Evolutionary conservation across 2,888 invertebrate species (phyloP).

Genomic region (Phaedon cochleariae): DNA sequence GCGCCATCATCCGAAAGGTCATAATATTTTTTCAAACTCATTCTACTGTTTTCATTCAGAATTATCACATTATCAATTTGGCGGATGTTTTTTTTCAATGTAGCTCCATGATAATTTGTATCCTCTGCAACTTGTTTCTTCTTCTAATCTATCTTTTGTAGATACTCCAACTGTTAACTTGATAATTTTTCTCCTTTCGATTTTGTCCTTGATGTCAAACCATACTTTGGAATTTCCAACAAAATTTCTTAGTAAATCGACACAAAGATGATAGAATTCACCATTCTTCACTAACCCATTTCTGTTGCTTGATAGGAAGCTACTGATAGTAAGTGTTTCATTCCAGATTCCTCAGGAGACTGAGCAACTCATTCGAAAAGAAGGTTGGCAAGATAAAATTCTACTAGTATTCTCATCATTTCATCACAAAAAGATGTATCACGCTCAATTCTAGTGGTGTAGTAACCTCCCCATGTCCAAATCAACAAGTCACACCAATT

Average conservation of each 20-base stretch:
- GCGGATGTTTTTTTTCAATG: neutral
- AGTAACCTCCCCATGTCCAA: neutral
- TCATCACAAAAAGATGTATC: neutral
- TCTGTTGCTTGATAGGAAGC: neutral
- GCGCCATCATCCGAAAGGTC: too few species aligned
- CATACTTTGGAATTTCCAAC: neutral
- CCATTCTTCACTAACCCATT: neutral
- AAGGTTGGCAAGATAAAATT: neutral
- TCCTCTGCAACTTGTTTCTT: neutral
- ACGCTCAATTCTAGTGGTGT: neutral
- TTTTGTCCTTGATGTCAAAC: neutral
- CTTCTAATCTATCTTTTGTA: neutral
- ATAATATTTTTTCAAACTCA: too few species aligned
- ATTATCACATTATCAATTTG: too few species aligned
- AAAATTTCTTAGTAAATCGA: neutral
- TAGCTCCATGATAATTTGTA: neutral
- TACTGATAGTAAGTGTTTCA: neutral
- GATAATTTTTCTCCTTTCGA: neutral
- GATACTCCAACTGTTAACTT: neutral
- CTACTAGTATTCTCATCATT: neutral
- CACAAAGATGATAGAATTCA: neutral
- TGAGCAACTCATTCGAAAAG: neutral
- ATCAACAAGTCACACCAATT: neutral
- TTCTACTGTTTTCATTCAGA: too few species aligned
- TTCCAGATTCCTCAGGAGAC: neutral